Evolutionary conservation across 1,140 invertebrate genomes (phyloP), one percentile per base, ranked within the genome.

Genomic region (Melipona quadrifasciata): DNA sequence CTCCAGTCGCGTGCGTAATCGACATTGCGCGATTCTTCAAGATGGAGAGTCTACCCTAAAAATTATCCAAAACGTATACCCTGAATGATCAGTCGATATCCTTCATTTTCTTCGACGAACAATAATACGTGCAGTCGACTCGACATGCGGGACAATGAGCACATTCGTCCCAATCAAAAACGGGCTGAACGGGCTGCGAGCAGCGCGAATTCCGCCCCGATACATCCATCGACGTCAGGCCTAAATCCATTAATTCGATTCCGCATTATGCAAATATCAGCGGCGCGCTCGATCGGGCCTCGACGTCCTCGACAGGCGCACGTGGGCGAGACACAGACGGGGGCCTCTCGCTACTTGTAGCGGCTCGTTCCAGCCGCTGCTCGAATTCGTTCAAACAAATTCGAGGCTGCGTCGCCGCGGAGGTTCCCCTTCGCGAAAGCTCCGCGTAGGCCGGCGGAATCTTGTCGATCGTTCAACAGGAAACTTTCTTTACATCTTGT

Each of bases 171-270:
- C 74, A 84, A 84, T 84, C 83, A 80, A 51, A n/a, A 73, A 10
- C 27, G 51, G 24, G 24, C 16, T 19, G 82, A 55, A 73, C 51
- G 14, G 39, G 31, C 10, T 17, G 1, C 14, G 11, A 55, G 68
- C 58, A 53, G 70, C 67, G 58, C 55, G 70, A 72, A 80, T 80
- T 79, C 39, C 82, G 77, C 34, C 27, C 65, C 71, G 82, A 80
- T 73, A 51, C 64, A 80, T 84, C 79, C 68, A 80, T 84, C 83
- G 58, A 79, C 47, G 83, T 80, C 83, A 84, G 77, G 57, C 61
- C 77, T 80, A 78, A 88, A 88, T 85, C 74, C 84, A 86, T 81
- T 84, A 84, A 90, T 90, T 90, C 82, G 83, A 89, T 87, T 82
- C 76, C 80, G 74, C 74, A 80, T 88, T 80, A 86, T 90, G 87